Evolutionary conservation across 2,113 vertebrate genomes (phyloP), one percentile per base, ranked within the genome.

Genomic region (Macaca nemestrina): DNA sequence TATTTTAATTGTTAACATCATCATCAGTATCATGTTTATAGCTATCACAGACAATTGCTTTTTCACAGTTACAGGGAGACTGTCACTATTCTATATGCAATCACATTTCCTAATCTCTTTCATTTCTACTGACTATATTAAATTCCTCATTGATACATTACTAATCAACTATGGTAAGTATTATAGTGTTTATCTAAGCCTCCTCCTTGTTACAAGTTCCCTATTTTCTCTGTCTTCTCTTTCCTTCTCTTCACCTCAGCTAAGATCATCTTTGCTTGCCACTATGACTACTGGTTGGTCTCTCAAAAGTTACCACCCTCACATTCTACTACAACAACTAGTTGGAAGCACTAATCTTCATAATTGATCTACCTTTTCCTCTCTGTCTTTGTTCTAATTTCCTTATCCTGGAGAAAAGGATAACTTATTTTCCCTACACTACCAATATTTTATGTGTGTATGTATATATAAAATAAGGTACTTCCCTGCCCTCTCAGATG

Each of bases 181-280:
- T 40, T 80, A 0, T n/a, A 75, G 25, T 35, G 38, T 59, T 91
- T 23, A 88, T 92, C 14, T 40, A 67, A 90, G 64, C 17, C 38
- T 92, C 52, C 22, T 64, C 43, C 13, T 9, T 94, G 6, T 76
- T 93, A 67, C 55, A 86, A 35, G 52, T 86, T 93, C 18, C 57
- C 8, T 79, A 2, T 61, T 75, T 55, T 94, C 43, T 79, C 45
- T 97, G 23, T 23, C n/a, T 96, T 80, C 70, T 83, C 73, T 89
- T 85, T 96, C 67, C 59, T 68, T 91, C 40, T 88, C 16, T 52
- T 61, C 64, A 83, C 11, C 14, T 93, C 59, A 96, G 25, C 45
- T 73, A 48, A 89, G n/a, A 85, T 78, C 43, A 52, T 67, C 57
- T 94, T 96, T 93, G 80, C 86, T 92, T 84, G 43, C 70, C 43